A percentile compares a stretch with the other conserved stretches of the same genome.
phyloP scores from a whole-genome alignment of 2,888 invertebrate genomes.

The Neoitamus cyanurus region DNA sequence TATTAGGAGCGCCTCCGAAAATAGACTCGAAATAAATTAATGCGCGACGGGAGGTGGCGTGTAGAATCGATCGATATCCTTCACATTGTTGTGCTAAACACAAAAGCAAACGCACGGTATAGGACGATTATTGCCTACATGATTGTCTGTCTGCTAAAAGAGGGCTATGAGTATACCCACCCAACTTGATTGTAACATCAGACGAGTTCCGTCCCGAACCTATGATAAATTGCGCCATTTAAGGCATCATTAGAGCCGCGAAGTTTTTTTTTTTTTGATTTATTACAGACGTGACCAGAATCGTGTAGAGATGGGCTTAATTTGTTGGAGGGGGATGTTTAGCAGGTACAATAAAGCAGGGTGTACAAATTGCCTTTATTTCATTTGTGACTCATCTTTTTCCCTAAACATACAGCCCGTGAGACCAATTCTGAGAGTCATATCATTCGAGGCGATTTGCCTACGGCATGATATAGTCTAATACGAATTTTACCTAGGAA shows the following conservation, averaged over 20 bases:
- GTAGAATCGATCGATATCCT: neutral
- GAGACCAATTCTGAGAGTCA: neutral
- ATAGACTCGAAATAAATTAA: neutral
- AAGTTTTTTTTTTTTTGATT: constrained; percentile 4
- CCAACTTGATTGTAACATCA: constrained; percentile 5
- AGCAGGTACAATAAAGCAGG: neutral
- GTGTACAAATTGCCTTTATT: neutral
- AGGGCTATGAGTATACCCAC: neutral
- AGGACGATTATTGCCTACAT: neutral
- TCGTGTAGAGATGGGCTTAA: neutral
- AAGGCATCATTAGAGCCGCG: constrained; percentile 17
- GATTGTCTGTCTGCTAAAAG: neutral
- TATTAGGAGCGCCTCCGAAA: neutral
- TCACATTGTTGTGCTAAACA: neutral
- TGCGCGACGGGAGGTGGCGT: neutral
- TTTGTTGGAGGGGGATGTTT: neutral
- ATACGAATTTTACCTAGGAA: no score
- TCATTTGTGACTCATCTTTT: neutral
- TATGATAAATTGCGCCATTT: constrained; percentile 8
- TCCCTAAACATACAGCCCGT: neutral
- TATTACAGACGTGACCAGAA: constrained; percentile 8
- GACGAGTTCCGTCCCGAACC: neutral
- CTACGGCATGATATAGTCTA: no score
- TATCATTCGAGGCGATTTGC: no score
- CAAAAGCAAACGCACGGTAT: neutral